Conservation (phyloP, 2,797 vertebrate species). For the Premnoplex brunnescens region DNA sequence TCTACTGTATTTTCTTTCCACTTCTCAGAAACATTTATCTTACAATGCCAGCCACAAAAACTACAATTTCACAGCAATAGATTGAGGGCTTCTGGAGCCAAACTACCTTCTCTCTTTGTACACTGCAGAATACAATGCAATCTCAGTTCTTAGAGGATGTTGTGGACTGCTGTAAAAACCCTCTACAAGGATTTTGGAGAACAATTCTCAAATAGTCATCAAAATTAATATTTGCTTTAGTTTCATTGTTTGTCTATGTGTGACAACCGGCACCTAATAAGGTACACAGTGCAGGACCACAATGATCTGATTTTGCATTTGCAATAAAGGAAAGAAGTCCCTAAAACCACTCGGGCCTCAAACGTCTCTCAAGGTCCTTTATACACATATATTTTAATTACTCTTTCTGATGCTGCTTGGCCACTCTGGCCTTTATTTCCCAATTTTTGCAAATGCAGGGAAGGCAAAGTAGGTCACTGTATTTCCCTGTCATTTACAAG, state of each 20-base stretch:
- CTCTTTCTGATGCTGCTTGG: background rate
- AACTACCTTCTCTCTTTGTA: background rate
- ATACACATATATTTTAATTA: background rate
- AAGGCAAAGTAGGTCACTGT: background rate
- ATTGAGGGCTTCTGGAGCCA: background rate
- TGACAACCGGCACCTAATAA: background rate
- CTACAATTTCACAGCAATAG: background rate
- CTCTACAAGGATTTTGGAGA: background rate
- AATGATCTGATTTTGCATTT: background rate
- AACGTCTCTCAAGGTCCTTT: background rate
- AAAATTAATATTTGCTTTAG: background rate
- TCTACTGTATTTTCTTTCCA: too few species aligned
- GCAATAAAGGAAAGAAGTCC: background rate
- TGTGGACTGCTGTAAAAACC: background rate
- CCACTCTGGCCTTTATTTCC: background rate
- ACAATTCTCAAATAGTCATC: background rate
- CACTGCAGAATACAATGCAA: background rate
- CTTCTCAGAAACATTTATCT: background rate
- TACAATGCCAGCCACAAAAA: background rate
- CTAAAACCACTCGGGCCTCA: fast-evolving
- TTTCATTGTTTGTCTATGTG: background rate
- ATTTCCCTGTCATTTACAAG: background rate
- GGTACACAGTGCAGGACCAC: fast-evolving
- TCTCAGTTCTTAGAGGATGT: background rate
- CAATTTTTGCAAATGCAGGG: background rate